Evolutionary conservation across 1,140 invertebrate species (phyloP).

Genomic region (Physella acuta): DNA sequence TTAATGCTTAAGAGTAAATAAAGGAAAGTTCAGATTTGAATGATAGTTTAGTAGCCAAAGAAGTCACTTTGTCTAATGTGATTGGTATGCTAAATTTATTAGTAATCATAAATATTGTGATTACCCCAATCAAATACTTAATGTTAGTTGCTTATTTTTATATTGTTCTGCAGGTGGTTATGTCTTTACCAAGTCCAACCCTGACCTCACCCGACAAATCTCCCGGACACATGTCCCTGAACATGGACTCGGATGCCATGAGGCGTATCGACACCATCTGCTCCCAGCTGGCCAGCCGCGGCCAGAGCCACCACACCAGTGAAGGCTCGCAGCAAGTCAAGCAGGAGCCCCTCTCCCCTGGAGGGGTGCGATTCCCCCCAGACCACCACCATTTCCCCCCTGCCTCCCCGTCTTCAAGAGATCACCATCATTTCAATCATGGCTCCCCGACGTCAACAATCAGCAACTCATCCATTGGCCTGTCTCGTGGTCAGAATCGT

Average conservation of each 20-base stretch:
- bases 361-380: constrained; percentile 20
- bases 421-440: constrained; percentile 11
- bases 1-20: too few relatives aligned
- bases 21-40: too few relatives aligned
- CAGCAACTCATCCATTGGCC: background rate
- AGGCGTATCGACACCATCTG: constrained; percentile 37
- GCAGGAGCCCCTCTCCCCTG: constrained; percentile 39
- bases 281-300: constrained; percentile 34
- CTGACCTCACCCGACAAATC: constrained; percentile 25
- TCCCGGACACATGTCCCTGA: constrained; percentile 12
- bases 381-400: constrained; percentile 5
- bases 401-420: constrained; percentile 20
- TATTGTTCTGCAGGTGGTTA: constrained; percentile 11
- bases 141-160: too few relatives aligned
- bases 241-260: constrained; percentile 30
- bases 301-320: background rate
- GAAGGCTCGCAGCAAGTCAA: constrained; percentile 28
- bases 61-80: too few relatives aligned
- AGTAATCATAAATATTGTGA: too few relatives aligned
- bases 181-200: constrained; percentile 24
- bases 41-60: too few relatives aligned
- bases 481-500: background rate
- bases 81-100: too few relatives aligned
- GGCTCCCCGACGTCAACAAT: constrained; percentile 30
- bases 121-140: too few relatives aligned